Evolutionary conservation across 1,140 invertebrate species (phyloP).

Genomic region (Papilio dardanus): DNA sequence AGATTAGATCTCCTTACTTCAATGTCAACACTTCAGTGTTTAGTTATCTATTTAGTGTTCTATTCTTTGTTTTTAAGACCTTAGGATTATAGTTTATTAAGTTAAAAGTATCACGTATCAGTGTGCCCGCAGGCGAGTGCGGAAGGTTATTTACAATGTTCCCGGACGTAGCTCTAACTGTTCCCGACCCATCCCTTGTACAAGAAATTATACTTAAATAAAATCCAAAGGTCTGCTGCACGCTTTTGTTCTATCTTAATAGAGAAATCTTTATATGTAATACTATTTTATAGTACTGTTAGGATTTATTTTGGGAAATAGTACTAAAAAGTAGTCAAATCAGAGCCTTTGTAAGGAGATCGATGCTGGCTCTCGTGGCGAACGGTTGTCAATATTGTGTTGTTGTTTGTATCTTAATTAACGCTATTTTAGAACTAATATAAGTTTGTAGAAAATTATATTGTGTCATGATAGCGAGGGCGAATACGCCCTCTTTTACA

Average conservation of each 20-base stretch:
- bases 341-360: too few relatives aligned
- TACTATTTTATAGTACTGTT: slow-evolving; percentile 7
- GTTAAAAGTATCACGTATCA: slow-evolving; percentile 15
- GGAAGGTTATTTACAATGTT: slow-evolving; percentile 9
- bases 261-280: neutral
- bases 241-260: neutral
- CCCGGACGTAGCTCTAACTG: neutral
- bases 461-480: too few relatives aligned
- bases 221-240: neutral
- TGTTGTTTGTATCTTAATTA: too few relatives aligned
- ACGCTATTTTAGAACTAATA: too few relatives aligned
- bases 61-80: neutral
- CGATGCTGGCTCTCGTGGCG: too few relatives aligned
- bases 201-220: slow-evolving; percentile 34
- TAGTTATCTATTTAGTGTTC: too few relatives aligned
- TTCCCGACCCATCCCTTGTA: slow-evolving; percentile 11
- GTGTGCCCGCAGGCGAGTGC: neutral
- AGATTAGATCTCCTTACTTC: neutral
- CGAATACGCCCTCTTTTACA: too few relatives aligned
- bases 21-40: too few relatives aligned
- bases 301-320: too few relatives aligned
- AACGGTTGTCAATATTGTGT: too few relatives aligned
- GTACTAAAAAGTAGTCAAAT: too few relatives aligned
- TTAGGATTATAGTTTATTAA: neutral
- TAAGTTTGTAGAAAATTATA: too few relatives aligned